Evolutionary conservation across 2,113 vertebrate species (phyloP), one percentile per base, ranked within the genome.

Genomic region (Pedetes capensis): DNA sequence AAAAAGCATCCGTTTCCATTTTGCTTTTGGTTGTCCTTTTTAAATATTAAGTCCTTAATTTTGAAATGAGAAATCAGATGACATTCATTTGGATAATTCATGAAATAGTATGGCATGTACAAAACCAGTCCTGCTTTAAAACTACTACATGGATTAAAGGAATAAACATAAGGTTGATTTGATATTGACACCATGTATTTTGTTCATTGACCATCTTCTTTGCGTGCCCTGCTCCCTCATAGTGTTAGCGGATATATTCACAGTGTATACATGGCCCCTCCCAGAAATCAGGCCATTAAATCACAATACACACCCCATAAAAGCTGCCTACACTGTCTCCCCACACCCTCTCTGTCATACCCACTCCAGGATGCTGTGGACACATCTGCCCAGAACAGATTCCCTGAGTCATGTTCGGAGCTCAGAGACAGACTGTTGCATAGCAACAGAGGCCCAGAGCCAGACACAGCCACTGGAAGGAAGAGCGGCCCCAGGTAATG

Each of bases 361-460:
- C 7, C 8, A 75, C 68, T 87, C 57, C 49, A 93, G n/a, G 81
- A 32, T 17, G 37, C 74, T 57, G 16, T 93, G 87, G 72, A 89
- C n/a, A 89, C 72, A 93, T 32, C 64, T 87, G n/a, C 63, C 63
- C 51, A 53, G 71, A 69, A 39, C 63, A 84, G 22, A 71, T 91
- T 72, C 63, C 49, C 44, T 37, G 53, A 84, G 42, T 90, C 93
- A 69, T 72, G 55, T 12, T 91, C 53, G 79, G 72, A 71, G 47
- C 55, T 80, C 81, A 79, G 63, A 72, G 22, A 55, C 61, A 86
- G 74, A 20, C 55, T 86, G 88, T 74, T 95, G 88, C 82, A 71
- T 80, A 86, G 74, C 81, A 91, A 89, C 81, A 72, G 44, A 80
- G 74, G 47, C 74, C 64, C 37, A 81, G 64, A 72, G 37, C 55